Base-by-base conservation (phyloP, 1,140 invertebrate genomes). In the Mamestra configurata region DNA sequence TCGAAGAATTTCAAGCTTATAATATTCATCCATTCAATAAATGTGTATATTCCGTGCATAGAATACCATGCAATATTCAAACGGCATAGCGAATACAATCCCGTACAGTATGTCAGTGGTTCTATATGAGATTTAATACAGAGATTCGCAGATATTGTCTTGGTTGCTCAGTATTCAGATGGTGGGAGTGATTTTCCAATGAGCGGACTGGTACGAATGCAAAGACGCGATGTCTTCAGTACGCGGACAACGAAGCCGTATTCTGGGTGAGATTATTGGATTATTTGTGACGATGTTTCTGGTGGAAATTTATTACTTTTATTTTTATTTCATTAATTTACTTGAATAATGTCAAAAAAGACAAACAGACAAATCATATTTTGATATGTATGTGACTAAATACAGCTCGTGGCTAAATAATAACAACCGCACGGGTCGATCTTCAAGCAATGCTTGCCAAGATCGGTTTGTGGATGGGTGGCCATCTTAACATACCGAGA, bases 101-200 rank as follows among this genome's bases (percentile, higher is more conserved):
- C 46, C 66, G 7, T 70, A 70, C 66, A 70, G 40, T 70, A 70
- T 51, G 66, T 51, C 22, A 70, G 66, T 24, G 24, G 43, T 31
- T 40, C 37, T 72, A 49, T 79, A 27, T 79, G 66, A 46, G 77
- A 79, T 79, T 79, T 79, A 79, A 79, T 79, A 49, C 66, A 31
- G 66, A 70, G 66, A 57, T 75, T 40, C 51, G 59, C 73, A 72
- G 73, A 77, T 77, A 77, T 72, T 79, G 51, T 77, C 64, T 13
- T n/a, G 35, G 24, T 46, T 77, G 83, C 80, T 93, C 82, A 84
- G 91, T 92, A 93, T 93, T 90, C 92, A 89, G 87, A 64, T 82
- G 87, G 84, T 86, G 89, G 68, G 86, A 83, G 91, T 93, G 92
- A 93, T 93, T 93, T 93, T 91, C 92, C 92, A 92, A 93, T 93